These are phyloP conservation scores for Meloidogyne exigua DNA, from an alignment of 1,140 invertebrate species.

Conservation along the genomic window DNA sequence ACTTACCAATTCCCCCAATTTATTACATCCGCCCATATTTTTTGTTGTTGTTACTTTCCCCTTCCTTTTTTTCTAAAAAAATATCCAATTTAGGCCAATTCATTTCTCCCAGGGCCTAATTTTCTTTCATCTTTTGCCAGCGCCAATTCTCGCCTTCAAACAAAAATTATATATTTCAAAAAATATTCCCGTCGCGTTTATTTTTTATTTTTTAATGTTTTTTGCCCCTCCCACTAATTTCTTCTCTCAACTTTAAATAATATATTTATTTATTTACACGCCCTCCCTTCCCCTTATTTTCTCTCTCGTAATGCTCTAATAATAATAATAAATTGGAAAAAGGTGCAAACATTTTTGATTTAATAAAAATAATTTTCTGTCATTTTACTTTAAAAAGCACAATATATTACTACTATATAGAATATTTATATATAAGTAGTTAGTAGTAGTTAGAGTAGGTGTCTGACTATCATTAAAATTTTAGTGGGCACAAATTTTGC, in stretches of 20 bases:
- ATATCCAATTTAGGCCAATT: conserved; percentile 21
- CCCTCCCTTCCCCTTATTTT: background rate
- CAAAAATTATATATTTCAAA: conserved; percentile 26
- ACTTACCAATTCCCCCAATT: background rate
- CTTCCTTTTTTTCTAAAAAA: conserved; percentile 46
- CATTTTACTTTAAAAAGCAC: background rate
- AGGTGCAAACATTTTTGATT: conserved; percentile 15
- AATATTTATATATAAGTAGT: no score
- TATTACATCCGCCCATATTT: conserved; percentile 7
- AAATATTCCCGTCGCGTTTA: conserved; percentile 16
- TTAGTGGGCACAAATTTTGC: background rate
- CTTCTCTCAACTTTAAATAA: background rate
- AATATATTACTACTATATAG: no score
- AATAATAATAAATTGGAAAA: background rate
- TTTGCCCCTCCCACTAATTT: background rate
- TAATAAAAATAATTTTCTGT: conserved; percentile 18
- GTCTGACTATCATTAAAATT: background rate
- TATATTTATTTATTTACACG: background rate
- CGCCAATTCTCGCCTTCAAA: background rate
- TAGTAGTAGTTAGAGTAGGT: no score
- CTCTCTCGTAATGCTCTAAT: background rate
- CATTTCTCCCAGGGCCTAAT: conserved; percentile 51
- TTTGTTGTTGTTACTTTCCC: conserved; percentile 1
- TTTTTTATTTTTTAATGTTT: background rate
- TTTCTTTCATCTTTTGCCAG: conserved; percentile 31